A percentile compares a stretch with the other conserved stretches of the same genome.
Conservation (phyloP, 2,888 invertebrate genomes). For the Leistus spinibarbis region DNA sequence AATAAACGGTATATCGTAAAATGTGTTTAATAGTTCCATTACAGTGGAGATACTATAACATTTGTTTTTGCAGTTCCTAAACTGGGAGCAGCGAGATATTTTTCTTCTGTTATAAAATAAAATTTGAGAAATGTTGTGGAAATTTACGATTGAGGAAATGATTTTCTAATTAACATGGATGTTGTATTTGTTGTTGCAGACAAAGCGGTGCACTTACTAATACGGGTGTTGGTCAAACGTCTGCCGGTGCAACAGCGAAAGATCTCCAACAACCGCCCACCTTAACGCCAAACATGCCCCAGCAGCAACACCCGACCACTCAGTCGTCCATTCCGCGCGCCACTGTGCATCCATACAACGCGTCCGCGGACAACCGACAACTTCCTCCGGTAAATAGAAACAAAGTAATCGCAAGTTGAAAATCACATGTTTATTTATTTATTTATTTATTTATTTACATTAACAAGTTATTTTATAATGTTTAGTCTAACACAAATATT, state of each 20-base stretch:
- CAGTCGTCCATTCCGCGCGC: constrained; percentile 52
- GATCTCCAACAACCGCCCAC: constrained; percentile 46
- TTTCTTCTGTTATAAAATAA: no score
- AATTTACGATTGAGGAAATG: no score
- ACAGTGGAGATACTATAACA: no score
- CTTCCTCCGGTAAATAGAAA: constrained; percentile 49
- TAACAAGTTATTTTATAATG: neutral
- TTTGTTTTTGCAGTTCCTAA: no score
- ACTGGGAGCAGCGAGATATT: no score
- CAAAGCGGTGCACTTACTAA: constrained; percentile 53
- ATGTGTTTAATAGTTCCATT: no score
- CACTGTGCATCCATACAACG: constrained; percentile 53
- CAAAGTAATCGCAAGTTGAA: neutral
- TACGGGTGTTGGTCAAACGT: constrained; percentile 46
- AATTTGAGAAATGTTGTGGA: no score
- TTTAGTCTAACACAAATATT: neutral
- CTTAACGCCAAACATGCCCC: constrained; percentile 51
- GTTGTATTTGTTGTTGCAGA: constrained; percentile 45
- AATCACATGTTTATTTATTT: neutral
- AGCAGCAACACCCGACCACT: constrained; percentile 42
- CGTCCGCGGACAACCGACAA: constrained; percentile 50
- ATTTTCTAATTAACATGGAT: no score
- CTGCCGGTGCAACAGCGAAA: constrained; percentile 47
- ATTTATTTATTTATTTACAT: neutral
- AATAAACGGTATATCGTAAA: no score